phyloP scores from a whole-genome alignment of 1,140 invertebrate species.

The Megalopta genalis region DNA sequence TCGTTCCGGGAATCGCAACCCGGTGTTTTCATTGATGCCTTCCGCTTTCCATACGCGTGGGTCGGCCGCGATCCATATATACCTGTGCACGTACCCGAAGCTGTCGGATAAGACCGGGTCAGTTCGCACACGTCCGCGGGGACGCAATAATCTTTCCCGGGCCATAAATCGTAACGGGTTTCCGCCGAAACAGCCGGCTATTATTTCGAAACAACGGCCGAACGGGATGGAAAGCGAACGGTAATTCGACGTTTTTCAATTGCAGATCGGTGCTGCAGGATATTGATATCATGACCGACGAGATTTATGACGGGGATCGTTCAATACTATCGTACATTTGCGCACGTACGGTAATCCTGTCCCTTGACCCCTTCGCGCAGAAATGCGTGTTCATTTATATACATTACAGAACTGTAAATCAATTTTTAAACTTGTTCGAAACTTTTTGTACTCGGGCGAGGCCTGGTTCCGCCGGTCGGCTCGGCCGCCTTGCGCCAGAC shows the following conservation, averaged over 20 bases:
- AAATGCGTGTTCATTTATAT: too few species aligned
- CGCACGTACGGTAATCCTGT: too few species aligned
- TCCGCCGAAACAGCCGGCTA: slow-evolving; percentile 9
- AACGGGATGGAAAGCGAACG: background rate
- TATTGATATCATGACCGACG: background rate
- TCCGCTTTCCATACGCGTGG: slow-evolving; percentile 33
- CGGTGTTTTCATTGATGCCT: slow-evolving; percentile 54
- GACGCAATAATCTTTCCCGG: slow-evolving; percentile 1
- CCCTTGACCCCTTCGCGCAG: too few species aligned
- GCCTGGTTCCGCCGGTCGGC: too few species aligned
- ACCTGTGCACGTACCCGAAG: background rate
- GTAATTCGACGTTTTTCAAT: background rate
- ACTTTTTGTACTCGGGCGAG: too few species aligned
- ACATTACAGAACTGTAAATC: too few species aligned
- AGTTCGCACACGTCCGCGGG: slow-evolving; percentile 15
- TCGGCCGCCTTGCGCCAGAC: too few species aligned
- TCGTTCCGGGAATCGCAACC: slow-evolving; percentile 50
- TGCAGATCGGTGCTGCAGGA: too few species aligned
- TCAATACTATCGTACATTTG: background rate
- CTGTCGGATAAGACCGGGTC: slow-evolving; percentile 27
- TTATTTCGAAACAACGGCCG: background rate
- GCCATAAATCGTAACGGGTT: slow-evolving; percentile 25
- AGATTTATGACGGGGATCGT: background rate
- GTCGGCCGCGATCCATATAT: slow-evolving; percentile 36
- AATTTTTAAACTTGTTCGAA: too few species aligned